These are phyloP conservation scores for Ectropis crepuscularia DNA, from an alignment of 2,888 invertebrate genomes.

Conservation along the genomic window DNA sequence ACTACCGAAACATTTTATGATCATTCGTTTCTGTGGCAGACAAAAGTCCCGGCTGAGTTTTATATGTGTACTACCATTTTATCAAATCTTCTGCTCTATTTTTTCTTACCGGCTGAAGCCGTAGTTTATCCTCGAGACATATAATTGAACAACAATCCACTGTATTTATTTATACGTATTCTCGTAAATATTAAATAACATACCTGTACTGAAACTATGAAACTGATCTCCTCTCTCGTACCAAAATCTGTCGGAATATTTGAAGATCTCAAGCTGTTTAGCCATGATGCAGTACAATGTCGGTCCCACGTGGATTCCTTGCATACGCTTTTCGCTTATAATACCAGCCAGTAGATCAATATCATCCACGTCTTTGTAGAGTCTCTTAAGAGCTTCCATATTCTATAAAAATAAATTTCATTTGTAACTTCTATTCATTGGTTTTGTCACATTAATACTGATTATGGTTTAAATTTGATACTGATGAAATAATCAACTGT, in stretches of 20 bases:
- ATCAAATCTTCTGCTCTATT: no score
- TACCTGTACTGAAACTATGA: constrained; percentile 66
- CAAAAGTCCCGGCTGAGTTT: no score
- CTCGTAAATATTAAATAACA: constrained; percentile 37
- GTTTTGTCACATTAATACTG: no score
- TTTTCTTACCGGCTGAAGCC: no score
- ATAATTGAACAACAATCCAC: no score
- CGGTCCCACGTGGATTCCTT: constrained; percentile 60
- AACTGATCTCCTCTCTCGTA: constrained; percentile 69
- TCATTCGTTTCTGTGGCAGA: no score
- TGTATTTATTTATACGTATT: constrained; percentile 3
- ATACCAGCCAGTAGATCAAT: constrained; percentile 68
- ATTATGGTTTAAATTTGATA: no score
- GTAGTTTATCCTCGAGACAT: no score
- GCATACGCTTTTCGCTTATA: constrained; percentile 61
- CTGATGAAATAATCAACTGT: no score
- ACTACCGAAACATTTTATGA: no score
- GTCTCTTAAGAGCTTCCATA: constrained; percentile 59
- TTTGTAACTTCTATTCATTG: no score
- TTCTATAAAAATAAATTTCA: constrained; percentile 54
- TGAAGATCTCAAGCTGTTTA: constrained; percentile 62
- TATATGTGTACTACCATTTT: no score
- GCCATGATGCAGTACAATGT: constrained; percentile 69
- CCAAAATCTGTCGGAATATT: constrained; percentile 69
- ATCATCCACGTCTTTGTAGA: constrained; percentile 64